Evolutionary conservation across 2,113 vertebrate species (phyloP), one percentile per base, ranked within the genome.

Genomic region (Phasianus colchicus): DNA sequence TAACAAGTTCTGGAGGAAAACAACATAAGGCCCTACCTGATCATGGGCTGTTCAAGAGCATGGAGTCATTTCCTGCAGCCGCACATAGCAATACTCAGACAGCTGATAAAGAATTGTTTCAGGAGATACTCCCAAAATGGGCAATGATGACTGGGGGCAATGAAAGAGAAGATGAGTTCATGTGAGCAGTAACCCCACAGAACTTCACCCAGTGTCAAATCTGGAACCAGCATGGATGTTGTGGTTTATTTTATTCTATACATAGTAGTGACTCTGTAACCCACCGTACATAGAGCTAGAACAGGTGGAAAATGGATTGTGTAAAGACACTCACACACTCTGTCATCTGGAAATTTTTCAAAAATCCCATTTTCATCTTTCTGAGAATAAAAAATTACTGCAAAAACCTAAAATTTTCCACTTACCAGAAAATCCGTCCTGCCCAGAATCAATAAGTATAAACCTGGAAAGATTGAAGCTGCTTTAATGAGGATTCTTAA

Each of bases 401-500:
- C 60, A 90, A 81, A 95, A 10, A 57, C 34, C 61, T 52, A 78
- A 72, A 74, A 83, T 74, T 88, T 94, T 93, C 88, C 80, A 72
- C 83, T 92, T 60, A 75, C 65, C 47, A 78, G 57, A 86, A 72
- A 69, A 55, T 13, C 61, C 32, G 43, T 78, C 70, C 88, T 84
- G 22, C 61, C 80, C 77, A 86, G 69, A 90, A 95, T 95, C 90
- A 84, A 82, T 96, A 95, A 84, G 88, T 57, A 20, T 60, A 86
- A 94, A 90, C 76, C 71, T 48, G 70, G 90, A 92, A 93, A 94
- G 86, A 95, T 52, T 93, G 92, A 93, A 96, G 73, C 52, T 86
- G 67, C 88, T 93, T 94, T 92, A 92, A 90, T 78, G 81, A 90
- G 43, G 77, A 94, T 83, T 95, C 95, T 92, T 95, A 94, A 77